Evolutionary conservation across 2,113 vertebrate genomes (phyloP).

Genomic region (Upupa epops): DNA sequence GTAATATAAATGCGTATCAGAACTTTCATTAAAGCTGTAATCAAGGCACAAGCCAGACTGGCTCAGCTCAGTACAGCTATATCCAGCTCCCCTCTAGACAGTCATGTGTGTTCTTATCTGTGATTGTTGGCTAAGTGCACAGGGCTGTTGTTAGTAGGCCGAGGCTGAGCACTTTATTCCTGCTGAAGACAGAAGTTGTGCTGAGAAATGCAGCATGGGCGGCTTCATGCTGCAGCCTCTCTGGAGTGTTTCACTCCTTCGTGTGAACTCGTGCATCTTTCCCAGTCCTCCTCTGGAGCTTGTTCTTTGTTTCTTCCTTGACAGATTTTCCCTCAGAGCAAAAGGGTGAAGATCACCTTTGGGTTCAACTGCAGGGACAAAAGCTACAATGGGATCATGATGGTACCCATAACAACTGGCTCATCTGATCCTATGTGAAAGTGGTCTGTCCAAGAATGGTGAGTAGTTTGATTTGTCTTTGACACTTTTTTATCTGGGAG

Average conservation of each 20-base stretch:
- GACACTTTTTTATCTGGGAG: background rate
- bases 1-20: background rate
- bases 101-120: background rate
- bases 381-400: slow-evolving; percentile 81
- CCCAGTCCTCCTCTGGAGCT: background rate
- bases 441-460: slow-evolving; percentile 85
- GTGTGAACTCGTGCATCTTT: background rate
- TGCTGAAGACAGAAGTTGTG: background rate
- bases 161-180: background rate
- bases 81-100: background rate
- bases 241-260: background rate
- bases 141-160: background rate
- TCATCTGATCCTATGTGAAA: slow-evolving; percentile 84
- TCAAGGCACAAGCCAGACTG: background rate
- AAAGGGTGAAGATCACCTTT: slow-evolving; percentile 84
- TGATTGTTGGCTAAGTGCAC: background rate
- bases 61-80: background rate
- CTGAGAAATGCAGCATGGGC: background rate
- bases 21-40: background rate
- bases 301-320: slow-evolving; percentile 29
- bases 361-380: slow-evolving; percentile 81
- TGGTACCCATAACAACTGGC: slow-evolving; percentile 85
- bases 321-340: slow-evolving; percentile 72
- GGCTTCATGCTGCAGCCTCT: background rate
- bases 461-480: slow-evolving; percentile 16